Conservation (phyloP, 2,113 vertebrate species). For the Oenanthe oenanthe region DNA sequence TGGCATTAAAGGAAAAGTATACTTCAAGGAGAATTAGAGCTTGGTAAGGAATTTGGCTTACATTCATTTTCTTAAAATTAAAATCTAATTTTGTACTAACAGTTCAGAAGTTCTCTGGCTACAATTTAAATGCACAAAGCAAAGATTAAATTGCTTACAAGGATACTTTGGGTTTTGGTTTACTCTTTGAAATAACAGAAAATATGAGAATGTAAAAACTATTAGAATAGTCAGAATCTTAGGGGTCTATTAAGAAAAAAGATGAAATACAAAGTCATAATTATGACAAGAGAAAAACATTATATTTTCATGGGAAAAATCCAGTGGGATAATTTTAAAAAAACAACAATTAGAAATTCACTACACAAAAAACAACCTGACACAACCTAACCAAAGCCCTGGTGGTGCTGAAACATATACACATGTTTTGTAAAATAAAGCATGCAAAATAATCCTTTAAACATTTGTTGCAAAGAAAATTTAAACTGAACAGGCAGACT, state of each 20-base stretch:
- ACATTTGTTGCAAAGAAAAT: neutral
- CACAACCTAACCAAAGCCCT: neutral
- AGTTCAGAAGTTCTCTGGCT: neutral
- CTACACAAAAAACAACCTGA: rapidly evolving
- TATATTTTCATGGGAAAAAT: neutral
- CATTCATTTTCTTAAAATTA: neutral
- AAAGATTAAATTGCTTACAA: neutral
- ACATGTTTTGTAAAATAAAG: neutral
- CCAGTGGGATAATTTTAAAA: neutral
- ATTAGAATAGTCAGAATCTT: neutral
- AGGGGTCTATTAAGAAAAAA: neutral
- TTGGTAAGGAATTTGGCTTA: neutral
- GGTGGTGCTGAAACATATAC: neutral
- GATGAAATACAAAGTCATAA: neutral
- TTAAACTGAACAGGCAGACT: neutral
- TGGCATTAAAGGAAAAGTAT: neutral
- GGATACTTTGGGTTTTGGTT: neutral
- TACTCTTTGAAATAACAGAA: neutral
- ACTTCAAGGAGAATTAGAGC: neutral
- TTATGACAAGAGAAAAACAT: neutral
- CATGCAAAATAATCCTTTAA: neutral
- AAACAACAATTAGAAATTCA: neutral
- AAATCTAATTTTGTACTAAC: neutral
- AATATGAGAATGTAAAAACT: neutral
- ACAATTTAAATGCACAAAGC: neutral